Evolutionary conservation across 1,140 invertebrate genomes (phyloP), one percentile per base, ranked within the genome.

Genomic region (Zaprionus nigranus): DNA sequence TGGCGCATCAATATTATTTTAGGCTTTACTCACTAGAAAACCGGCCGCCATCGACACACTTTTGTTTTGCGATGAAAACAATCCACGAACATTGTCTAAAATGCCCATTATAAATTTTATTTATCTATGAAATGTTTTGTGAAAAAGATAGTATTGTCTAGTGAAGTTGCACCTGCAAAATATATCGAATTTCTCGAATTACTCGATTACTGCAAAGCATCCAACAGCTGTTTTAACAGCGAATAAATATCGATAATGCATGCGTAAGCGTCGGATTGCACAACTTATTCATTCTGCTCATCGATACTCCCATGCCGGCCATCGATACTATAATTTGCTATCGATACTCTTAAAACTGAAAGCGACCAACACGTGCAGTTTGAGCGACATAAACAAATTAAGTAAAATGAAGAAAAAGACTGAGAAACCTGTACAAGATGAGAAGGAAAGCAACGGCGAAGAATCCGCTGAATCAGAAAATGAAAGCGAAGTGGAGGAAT

Each of bases 41-140:
- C 98, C 98, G 74, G 98, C 95, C 17, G 96, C 90, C 79, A 98
- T 96, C 0, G 98, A 97, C 17, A 96, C 95, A 28, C 98, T 92
- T 54, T 96, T 95, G 93, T 99, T 99, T 84, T 97, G 93, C 80
- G 66, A 56, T 13, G 78, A 82, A 38, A 92, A 92, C 69, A 78
- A 90, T 1, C 61, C 68, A 1, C 4, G 54, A 49, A 92, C 60
- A 69, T 92, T 92, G 0, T 91, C 80, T 17, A 90, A 40, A 17
- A 92, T 46, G 15, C 73, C 40, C 91, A 92, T 92, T 81, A 22
- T 71, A 53, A 57, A 66, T 57, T 79, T 73, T 65, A 51, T 36
- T 51, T 59, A 13, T 5, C 5, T 51, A 59, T 12, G 34, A 24
- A 54, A 6, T 53, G 53, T 60, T 64, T 75, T 60, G 11, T 40